phyloP scores from a whole-genome alignment of 2,888 invertebrate species.

The Tenodera sinensis region DNA sequence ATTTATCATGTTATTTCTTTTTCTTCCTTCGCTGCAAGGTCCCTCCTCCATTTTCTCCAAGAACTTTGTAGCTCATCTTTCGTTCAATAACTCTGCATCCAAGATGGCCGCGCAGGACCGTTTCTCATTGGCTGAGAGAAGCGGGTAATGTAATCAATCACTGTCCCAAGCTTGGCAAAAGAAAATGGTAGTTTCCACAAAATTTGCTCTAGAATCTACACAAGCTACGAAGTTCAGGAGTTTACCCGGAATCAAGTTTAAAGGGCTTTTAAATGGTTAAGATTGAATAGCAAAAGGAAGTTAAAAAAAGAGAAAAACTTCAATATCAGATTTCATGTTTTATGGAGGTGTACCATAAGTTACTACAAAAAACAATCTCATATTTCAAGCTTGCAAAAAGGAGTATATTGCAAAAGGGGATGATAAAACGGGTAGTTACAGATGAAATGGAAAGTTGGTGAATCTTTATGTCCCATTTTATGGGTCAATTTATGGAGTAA shows the following conservation, averaged over 20 bases:
- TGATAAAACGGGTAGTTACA: background rate
- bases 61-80: conserved; percentile 43
- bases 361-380: background rate
- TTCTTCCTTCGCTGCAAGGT: conserved; percentile 27
- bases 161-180: conserved; percentile 18
- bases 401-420: background rate
- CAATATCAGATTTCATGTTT: background rate
- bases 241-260: background rate
- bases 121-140: conserved; percentile 48
- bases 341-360: background rate
- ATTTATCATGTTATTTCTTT: conserved; percentile 26
- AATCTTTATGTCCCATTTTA: background rate
- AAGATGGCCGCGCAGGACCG: conserved; percentile 49
- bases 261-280: background rate
- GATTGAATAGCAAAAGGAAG: background rate
- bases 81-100: conserved; percentile 50
- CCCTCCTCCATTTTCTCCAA: background rate
- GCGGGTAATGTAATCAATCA: conserved; percentile 36
- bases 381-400: background rate
- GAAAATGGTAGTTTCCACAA: conserved; percentile 11
- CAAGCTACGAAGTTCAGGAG: background rate
- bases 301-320: background rate
- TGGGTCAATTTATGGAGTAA: conserved; percentile 3
- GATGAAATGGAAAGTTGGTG: background rate
- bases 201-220: background rate